Percentiles rank a stretch among this genome's conserved stretches.
phyloP scores from a whole-genome alignment of 2,797 vertebrate species.

The Heteromormyrus szaboi region DNA sequence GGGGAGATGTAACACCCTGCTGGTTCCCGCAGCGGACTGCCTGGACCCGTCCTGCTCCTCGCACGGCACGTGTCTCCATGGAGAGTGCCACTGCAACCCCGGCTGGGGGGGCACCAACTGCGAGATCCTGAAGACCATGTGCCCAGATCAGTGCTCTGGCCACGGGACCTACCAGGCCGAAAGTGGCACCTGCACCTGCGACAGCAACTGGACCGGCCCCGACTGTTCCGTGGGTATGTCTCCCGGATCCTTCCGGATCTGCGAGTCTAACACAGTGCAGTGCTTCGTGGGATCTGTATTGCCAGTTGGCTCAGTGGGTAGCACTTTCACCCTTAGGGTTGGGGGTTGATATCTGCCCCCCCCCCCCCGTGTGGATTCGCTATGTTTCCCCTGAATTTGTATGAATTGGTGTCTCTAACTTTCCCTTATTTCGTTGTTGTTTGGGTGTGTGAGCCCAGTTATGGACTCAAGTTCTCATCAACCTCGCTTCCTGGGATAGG shows the following conservation, averaged over 20 bases:
- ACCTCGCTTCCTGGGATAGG: background rate
- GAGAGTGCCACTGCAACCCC: constrained; percentile 89
- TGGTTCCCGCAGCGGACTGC: constrained; percentile 73
- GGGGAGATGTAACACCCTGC: background rate
- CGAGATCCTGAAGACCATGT: constrained; percentile 86
- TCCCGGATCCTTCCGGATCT: background rate
- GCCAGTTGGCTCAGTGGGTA: background rate
- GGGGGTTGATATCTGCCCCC: background rate
- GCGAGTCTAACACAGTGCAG: background rate
- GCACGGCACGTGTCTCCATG: constrained; percentile 87
- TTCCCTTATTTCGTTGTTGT: background rate
- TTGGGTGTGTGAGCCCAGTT: background rate
- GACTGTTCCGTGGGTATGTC: constrained; percentile 89
- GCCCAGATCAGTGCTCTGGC: constrained; percentile 90
- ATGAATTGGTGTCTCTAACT: background rate
- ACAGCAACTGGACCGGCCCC: constrained; percentile 85
- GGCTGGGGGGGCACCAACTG: constrained; percentile 90
- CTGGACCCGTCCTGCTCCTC: constrained; percentile 82
- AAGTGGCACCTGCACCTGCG: constrained; percentile 81
- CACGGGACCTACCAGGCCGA: constrained; percentile 87
- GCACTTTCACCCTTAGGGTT: background rate
- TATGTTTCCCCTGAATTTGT: background rate
- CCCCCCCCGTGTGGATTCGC: background rate
- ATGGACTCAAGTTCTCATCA: background rate
- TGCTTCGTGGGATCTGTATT: background rate